Percentiles rank a stretch among this genome's conserved stretches.
phyloP scores from a whole-genome alignment of 2,797 vertebrate genomes.

The Halcyon chelicuti region DNA sequence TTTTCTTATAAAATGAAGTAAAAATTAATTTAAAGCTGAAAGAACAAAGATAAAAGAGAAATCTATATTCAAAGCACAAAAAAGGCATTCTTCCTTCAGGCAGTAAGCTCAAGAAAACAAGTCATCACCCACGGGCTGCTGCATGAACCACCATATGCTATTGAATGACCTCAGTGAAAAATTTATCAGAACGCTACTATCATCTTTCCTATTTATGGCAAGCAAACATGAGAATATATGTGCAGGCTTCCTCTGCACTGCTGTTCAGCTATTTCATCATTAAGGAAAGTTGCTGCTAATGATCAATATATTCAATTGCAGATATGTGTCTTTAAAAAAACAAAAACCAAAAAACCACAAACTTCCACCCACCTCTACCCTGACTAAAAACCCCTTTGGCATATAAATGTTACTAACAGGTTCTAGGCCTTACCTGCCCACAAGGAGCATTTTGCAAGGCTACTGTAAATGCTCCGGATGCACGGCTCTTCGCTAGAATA shows the following conservation, averaged over 20 bases:
- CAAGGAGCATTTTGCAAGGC: constrained; percentile 92
- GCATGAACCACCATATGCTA: not conserved
- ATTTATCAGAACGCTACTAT: not conserved
- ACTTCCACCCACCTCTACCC: too few relatives aligned
- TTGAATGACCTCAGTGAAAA: not conserved
- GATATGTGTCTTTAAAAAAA: too few relatives aligned
- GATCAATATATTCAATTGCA: not conserved
- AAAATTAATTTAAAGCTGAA: not conserved
- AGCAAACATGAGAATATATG: not conserved
- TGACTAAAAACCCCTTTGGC: not conserved
- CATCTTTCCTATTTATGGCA: not conserved
- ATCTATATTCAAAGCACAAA: not conserved
- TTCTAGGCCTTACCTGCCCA: constrained; percentile 85
- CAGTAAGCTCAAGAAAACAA: too few relatives aligned
- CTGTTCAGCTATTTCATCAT: not conserved
- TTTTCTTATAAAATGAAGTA: not conserved
- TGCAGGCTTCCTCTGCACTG: not conserved
- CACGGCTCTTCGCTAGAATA: constrained; percentile 91
- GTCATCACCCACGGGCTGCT: not conserved
- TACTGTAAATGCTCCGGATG: constrained; percentile 87
- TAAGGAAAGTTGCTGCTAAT: not conserved
- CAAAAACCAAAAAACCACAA: too few relatives aligned
- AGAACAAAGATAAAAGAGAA: not conserved
- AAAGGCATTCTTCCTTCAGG: not conserved
- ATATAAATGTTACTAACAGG: not conserved